Evolutionary conservation across 53 echinoderm and acorn worm species (phyloP).

Genomic region (Apostichopus leukothele): DNA sequence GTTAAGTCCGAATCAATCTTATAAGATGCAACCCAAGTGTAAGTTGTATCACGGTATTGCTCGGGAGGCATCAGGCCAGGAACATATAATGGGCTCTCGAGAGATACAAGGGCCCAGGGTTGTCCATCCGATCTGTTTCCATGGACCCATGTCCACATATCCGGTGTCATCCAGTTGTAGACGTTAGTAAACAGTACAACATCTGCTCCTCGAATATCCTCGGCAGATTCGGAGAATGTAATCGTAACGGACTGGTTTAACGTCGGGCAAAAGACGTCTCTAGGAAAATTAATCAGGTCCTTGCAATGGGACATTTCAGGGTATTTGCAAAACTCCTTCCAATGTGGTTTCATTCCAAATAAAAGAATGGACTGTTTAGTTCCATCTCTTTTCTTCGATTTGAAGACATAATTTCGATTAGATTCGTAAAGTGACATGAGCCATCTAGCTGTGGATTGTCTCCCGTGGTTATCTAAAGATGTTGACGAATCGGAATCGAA

Average conservation of each 20-base stretch:
- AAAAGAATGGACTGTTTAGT: background rate
- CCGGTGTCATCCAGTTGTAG: constrained; percentile 6
- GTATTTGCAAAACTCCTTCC: constrained; percentile 14
- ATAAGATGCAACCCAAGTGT: constrained; percentile 33
- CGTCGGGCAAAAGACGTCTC: background rate
- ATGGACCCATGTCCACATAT: constrained; percentile 23
- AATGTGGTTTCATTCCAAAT: constrained; percentile 36
- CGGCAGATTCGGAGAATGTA: background rate
- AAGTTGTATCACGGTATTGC: background rate
- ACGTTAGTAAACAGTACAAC: constrained; percentile 31
- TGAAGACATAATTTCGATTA: background rate
- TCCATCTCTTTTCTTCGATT: background rate
- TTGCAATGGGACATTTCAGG: constrained; percentile 18
- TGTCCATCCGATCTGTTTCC: constrained; percentile 26
- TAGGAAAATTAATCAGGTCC: constrained; percentile 15
- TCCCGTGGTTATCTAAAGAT: background rate
- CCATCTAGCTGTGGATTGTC: background rate
- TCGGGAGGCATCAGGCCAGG: constrained; percentile 2
- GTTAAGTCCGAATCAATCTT: constrained; percentile 9
- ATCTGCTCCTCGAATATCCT: background rate
- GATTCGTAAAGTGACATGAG: background rate
- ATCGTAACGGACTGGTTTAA: background rate
- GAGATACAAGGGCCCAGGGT: constrained; percentile 28
- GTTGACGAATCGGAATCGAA: background rate
- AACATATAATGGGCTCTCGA: constrained; percentile 29